Evolutionary conservation across 2,888 invertebrate genomes (phyloP), one percentile per base, ranked within the genome.

Genomic region (Drosophila meridionalis): DNA sequence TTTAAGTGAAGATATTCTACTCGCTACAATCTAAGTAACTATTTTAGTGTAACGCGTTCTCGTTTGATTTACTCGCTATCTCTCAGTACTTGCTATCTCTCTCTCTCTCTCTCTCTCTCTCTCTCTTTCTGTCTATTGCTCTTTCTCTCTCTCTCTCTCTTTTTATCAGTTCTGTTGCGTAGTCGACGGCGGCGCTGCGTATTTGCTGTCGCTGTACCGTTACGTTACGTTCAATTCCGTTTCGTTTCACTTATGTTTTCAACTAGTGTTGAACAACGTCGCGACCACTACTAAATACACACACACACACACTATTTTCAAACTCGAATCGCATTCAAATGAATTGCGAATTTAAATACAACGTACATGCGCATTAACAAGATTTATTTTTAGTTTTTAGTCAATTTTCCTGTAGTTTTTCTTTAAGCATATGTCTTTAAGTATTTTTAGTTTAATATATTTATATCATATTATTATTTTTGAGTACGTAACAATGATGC

Each of bases 221-320:
- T 70, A 60, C 69, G 32, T 60, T 60, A 40, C 32, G 14, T 80
- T 77, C 64, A 52, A 40, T 79, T 78, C 63, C 58, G 64, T 78
- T 78, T 50, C 70, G 42, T 71, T 71, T 58, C 53, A 56, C 47
- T 74, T 79, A 11, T 42, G 20, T 67, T 76, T 72, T 36, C 50
- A 11, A 30, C 56, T 84, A 80, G 88, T 80, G 83, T 76, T 80
- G 81, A 78, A 71, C 70, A 80, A 71, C 80, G 75, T 65, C 78
- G 88, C 66, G 74, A 43, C 70, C 78, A 62, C 66, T 85, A 72
- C 75, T 76, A 78, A 73, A 57, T 66, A 57, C 53, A 38, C 12
- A 32, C 30, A 32, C 30, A 65, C 45, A 62, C 34, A 45, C 47
- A 69, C 43, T 65, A 53, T 48, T 67, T 76, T 56, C 36, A 50